A percentile compares a stretch with the other conserved stretches of the same genome.
Conservation (phyloP, 2,113 vertebrate genomes). For the Tonatia bakeri region DNA sequence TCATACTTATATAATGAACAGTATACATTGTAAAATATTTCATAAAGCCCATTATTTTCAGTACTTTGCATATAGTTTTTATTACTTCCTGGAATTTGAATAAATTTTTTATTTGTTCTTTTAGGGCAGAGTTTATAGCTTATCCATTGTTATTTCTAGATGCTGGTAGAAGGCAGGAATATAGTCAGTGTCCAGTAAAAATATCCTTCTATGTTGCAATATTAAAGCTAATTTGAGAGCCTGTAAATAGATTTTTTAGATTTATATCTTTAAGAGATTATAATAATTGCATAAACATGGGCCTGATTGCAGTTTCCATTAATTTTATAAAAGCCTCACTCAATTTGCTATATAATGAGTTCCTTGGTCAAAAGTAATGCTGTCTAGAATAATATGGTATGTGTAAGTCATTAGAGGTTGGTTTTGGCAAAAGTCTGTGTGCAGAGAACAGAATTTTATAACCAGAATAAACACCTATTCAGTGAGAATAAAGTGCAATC, state of each 20-base stretch:
- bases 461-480: not conserved
- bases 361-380: not conserved
- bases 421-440: not conserved
- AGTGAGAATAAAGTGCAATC: not conserved
- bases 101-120: not conserved
- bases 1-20: not conserved
- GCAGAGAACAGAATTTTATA: not conserved
- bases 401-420: not conserved
- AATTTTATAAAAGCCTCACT: not conserved
- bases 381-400: not conserved
- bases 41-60: not conserved
- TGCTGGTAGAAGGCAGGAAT: not conserved
- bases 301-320: not conserved
- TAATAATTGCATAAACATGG: not conserved
- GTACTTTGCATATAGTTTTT: not conserved
- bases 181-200: not conserved
- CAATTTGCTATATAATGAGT: not conserved
- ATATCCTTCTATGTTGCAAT: not conserved
- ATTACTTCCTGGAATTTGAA: not conserved
- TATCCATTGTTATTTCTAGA: not conserved
- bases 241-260: not conserved
- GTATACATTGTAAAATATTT: not conserved
- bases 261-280: not conserved
- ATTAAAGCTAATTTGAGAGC: not conserved
- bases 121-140: not conserved